Percentiles rank a stretch among this genome's conserved stretches.
phyloP scores from a whole-genome alignment of 2,797 vertebrate genomes.

The Zalophus californianus region DNA sequence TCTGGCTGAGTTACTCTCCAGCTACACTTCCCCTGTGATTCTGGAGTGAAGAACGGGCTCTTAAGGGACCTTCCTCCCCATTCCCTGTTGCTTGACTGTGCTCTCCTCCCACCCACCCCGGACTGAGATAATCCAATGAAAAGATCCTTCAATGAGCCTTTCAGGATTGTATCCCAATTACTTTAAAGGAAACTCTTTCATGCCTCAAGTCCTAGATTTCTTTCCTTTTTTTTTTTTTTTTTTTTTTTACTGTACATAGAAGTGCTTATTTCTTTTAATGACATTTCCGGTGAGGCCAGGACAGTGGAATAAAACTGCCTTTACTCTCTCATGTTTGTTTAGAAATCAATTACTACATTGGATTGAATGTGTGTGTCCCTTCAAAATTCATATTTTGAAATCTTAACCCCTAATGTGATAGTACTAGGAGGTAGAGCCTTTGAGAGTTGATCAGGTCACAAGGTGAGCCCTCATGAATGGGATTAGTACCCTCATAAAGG shows the following conservation, averaged over 20 bases:
- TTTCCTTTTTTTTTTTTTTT: neutral
- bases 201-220: neutral
- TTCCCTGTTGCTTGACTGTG: too few species aligned
- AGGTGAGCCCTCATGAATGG: neutral
- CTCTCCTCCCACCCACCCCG: neutral
- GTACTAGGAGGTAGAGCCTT: neutral
- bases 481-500: neutral
- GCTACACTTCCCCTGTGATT: neutral
- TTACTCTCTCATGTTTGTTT: neutral
- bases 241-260: neutral
- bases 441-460: neutral
- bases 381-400: neutral
- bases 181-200: neutral
- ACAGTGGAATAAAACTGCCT: neutral
- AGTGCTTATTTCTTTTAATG: neutral
- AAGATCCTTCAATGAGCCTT: neutral
- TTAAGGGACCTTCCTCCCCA: neutral
- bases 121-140: neutral
- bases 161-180: neutral
- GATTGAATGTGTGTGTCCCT: neutral
- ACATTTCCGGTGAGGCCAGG: neutral
- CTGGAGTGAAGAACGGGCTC: neutral
- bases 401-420: neutral
- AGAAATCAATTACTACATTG: neutral
- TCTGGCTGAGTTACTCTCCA: neutral